Percentiles rank a stretch among this genome's conserved stretches.
These are phyloP conservation scores for Dryocosmus kuriphilus DNA, from an alignment of 2,888 invertebrate genomes.

Conservation along the genomic window DNA sequence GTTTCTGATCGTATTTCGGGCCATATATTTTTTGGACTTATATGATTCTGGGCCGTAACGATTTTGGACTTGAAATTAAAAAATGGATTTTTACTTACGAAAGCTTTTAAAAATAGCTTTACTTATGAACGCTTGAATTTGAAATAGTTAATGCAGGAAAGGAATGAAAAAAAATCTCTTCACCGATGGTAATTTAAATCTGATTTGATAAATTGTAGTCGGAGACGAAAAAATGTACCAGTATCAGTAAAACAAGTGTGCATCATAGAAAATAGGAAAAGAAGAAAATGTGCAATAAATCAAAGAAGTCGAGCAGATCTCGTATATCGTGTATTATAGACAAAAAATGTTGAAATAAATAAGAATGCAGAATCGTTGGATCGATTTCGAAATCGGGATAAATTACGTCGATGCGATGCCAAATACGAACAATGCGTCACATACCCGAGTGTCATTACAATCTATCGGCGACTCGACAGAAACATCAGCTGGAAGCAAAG, in stretches of 20 bases:
- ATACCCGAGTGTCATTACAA: conserved; percentile 14
- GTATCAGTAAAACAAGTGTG: not conserved
- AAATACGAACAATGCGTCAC: conserved; percentile 26
- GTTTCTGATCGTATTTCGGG: too few relatives aligned
- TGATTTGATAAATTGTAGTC: not conserved
- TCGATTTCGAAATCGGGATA: conserved; percentile 26
- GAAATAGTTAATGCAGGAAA: not conserved
- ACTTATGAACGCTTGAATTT: too few relatives aligned
- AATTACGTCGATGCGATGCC: conserved; percentile 19
- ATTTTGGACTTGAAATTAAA: too few relatives aligned
- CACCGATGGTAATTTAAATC: not conserved
- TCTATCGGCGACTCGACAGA: conserved; percentile 29
- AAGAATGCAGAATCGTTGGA: not conserved
- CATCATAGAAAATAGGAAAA: too few relatives aligned
- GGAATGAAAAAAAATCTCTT: too few relatives aligned
- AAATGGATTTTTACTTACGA: too few relatives aligned
- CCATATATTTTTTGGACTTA: too few relatives aligned
- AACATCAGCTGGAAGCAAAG: conserved; percentile 65
- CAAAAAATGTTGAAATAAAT: not conserved
- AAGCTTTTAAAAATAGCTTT: too few relatives aligned
- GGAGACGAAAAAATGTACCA: not conserved
- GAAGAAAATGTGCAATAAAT: conserved; percentile 11
- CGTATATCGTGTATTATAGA: not conserved
- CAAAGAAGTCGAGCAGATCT: not conserved
- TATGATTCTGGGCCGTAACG: too few relatives aligned